Percentiles rank a stretch among this genome's conserved stretches.
phyloP scores from a whole-genome alignment of 2,113 vertebrate species.

The Ardeotis arabs region DNA sequence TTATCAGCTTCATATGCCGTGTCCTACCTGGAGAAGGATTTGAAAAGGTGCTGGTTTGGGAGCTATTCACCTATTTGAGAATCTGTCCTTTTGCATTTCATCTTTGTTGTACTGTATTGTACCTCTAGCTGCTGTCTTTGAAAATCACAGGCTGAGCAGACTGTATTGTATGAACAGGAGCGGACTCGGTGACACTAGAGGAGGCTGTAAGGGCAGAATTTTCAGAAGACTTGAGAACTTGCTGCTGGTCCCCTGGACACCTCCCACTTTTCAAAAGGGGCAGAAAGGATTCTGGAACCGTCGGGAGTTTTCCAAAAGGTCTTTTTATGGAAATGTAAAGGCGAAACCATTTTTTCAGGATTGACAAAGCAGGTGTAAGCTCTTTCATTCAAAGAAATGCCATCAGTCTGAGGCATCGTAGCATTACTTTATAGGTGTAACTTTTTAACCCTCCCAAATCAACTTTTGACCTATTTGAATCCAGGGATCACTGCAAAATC shows the following conservation, averaged over 20 bases:
- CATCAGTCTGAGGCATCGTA: not conserved
- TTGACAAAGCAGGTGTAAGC: not conserved
- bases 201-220: not conserved
- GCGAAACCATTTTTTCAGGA: not conserved
- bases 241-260: not conserved
- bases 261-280: not conserved
- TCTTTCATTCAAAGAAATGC: not conserved
- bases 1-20: not conserved
- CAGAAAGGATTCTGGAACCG: not conserved
- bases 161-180: not conserved
- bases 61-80: not conserved
- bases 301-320: not conserved
- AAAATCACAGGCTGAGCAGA: not conserved
- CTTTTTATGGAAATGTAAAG: not conserved
- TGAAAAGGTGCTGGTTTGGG: not conserved
- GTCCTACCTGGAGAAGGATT: not conserved
- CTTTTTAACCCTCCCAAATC: not conserved
- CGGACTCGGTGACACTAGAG: not conserved
- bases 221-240: not conserved
- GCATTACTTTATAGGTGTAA: not conserved
- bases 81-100: not conserved
- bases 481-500: not conserved
- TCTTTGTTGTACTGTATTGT: not conserved
- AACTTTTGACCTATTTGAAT: not conserved
- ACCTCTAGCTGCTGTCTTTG: not conserved